Percentiles rank a stretch among this genome's conserved stretches.
phyloP scores from a whole-genome alignment of 2,797 vertebrate species.

The Neostethus bicornis region DNA sequence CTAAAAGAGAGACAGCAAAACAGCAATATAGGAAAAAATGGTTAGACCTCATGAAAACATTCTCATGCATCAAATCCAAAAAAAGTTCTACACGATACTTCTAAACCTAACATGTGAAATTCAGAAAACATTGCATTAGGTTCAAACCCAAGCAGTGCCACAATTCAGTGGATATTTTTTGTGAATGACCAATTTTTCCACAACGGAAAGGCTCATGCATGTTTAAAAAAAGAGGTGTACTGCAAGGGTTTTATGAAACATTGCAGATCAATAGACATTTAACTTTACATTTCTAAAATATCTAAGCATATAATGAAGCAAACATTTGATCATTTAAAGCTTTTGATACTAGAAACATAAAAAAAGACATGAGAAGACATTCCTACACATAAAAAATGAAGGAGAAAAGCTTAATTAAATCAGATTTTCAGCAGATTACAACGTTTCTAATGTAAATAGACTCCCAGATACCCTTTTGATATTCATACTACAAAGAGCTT shows the following conservation, averaged over 20 bases:
- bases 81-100: too few species aligned
- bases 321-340: slow-evolving; percentile 55
- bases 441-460: slow-evolving; percentile 16
- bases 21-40: slow-evolving; percentile 88
- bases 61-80: slow-evolving; percentile 86
- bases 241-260: slow-evolving; percentile 81
- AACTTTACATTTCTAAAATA: slow-evolving; percentile 48
- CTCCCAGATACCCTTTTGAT: slow-evolving; percentile 30
- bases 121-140: slow-evolving; percentile 49
- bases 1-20: slow-evolving; percentile 96
- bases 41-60: slow-evolving; percentile 90
- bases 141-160: slow-evolving; percentile 84
- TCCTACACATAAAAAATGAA: slow-evolving; percentile 54
- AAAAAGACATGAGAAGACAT: slow-evolving; percentile 71
- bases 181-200: slow-evolving; percentile 69
- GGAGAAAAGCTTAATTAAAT: slow-evolving; percentile 59
- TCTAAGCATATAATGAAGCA: slow-evolving; percentile 47
- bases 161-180: slow-evolving; percentile 42
- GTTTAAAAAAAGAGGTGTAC: slow-evolving; percentile 77
- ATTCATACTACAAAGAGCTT: slow-evolving; percentile 26
- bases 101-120: too few species aligned
- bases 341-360: slow-evolving; percentile 69
- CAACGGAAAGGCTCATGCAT: slow-evolving; percentile 74
- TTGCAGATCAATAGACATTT: slow-evolving; percentile 55
- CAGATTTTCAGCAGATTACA: slow-evolving; percentile 29